Conservation (phyloP, 1,140 invertebrate species). For the Plodia interpunctella region DNA sequence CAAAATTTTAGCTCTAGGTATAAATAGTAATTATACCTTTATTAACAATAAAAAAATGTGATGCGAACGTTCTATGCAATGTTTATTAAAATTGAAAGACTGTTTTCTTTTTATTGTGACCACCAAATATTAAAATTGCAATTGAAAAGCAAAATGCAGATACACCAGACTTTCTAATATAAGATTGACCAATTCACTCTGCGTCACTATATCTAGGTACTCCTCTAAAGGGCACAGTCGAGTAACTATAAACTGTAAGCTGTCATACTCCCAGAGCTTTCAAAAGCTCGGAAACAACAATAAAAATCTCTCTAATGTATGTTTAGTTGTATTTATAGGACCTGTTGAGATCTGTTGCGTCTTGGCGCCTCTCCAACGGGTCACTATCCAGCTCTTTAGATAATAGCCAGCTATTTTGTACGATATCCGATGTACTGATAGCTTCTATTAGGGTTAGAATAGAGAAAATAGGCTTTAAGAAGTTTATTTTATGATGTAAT, state of each 20-base stretch:
- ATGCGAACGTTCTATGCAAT: too few relatives aligned
- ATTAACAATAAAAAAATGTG: too few relatives aligned
- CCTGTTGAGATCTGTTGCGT: slow-evolving; percentile 11
- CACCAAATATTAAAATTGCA: too few relatives aligned
- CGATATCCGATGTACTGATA: slow-evolving; percentile 1
- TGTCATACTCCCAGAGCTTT: neutral
- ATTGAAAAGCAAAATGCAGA: too few relatives aligned
- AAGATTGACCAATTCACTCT: too few relatives aligned
- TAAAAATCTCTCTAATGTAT: slow-evolving; percentile 9
- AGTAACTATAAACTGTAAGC: neutral
- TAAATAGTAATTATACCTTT: too few relatives aligned
- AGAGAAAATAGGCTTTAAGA: neutral
- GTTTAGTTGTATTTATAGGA: slow-evolving; percentile 11
- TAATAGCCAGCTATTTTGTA: slow-evolving; percentile 9
- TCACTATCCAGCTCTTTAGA: slow-evolving; percentile 14
- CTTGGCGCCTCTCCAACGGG: slow-evolving; percentile 9
- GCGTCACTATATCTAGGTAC: too few relatives aligned
- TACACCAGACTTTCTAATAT: too few relatives aligned
- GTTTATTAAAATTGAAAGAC: too few relatives aligned
- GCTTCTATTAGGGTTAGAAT: neutral
- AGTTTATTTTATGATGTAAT: too few relatives aligned
- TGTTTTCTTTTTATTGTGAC: too few relatives aligned
- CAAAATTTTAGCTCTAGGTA: too few relatives aligned
- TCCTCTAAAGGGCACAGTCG: neutral
- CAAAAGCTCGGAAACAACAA: slow-evolving; percentile 8